These are phyloP conservation scores for Brachystomella parvula DNA, from an alignment of 1,140 invertebrate genomes.

Conservation along the genomic window DNA sequence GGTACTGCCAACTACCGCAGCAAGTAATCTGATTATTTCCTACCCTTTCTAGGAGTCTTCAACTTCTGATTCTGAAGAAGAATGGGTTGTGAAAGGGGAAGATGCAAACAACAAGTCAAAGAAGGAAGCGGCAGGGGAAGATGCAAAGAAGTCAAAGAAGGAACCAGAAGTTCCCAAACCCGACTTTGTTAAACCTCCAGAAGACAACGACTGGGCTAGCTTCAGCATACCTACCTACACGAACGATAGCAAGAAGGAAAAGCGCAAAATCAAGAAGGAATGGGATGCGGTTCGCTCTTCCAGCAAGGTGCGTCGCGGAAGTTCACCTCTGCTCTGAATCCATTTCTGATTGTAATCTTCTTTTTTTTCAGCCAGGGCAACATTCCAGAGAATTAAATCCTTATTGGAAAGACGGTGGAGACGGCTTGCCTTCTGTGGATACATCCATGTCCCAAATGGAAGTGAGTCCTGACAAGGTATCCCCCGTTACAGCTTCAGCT, in stretches of 20 bases:
- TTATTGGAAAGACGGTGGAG: conserved; percentile 82
- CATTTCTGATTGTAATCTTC: not conserved
- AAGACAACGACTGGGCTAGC: conserved; percentile 46
- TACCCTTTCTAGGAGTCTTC: conserved; percentile 21
- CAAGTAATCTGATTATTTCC: too few relatives aligned
- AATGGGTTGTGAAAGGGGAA: conserved; percentile 45
- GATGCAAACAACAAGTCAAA: not conserved
- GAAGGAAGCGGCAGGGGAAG: conserved; percentile 43
- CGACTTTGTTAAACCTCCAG: not conserved
- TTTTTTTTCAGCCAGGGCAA: conserved; percentile 54
- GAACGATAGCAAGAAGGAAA: conserved; percentile 42
- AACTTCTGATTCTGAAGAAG: conserved; percentile 40
- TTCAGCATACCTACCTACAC: conserved; percentile 44
- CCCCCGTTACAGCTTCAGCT: conserved; percentile 21
- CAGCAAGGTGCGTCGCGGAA: not conserved
- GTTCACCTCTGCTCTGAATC: too few relatives aligned
- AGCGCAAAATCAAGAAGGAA: conserved; percentile 44
- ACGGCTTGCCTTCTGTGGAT: conserved; percentile 56
- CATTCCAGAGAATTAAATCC: conserved; percentile 76
- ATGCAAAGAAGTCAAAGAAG: not conserved
- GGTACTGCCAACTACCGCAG: too few relatives aligned
- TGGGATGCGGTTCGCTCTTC: not conserved
- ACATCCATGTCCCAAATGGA: conserved; percentile 30
- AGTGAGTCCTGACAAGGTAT: too few relatives aligned
- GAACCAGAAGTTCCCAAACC: conserved; percentile 7